These are phyloP conservation scores for Tor tambroides DNA, from an alignment of 2,113 vertebrate species.

Conservation along the genomic window DNA sequence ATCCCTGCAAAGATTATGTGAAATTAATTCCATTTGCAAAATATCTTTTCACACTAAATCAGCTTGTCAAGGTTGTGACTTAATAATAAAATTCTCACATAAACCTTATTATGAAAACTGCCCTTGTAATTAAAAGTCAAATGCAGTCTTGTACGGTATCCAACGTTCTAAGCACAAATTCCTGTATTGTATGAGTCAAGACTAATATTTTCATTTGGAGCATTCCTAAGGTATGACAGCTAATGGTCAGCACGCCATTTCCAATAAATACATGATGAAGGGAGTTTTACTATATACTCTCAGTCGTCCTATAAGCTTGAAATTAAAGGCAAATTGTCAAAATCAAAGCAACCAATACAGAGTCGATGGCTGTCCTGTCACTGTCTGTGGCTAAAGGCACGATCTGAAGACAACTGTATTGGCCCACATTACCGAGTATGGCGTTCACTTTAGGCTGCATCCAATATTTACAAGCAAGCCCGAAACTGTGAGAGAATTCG, in stretches of 20 bases:
- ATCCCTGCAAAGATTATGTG: slow-evolving; percentile 58
- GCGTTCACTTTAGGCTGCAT: slow-evolving; percentile 62
- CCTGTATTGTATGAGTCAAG: slow-evolving; percentile 3
- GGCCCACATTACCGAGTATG: slow-evolving; percentile 67
- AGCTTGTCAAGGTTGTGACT: slow-evolving; percentile 54
- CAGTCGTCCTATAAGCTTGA: slow-evolving; percentile 2
- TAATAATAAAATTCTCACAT: slow-evolving; percentile 56
- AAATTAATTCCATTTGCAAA: slow-evolving; percentile 67
- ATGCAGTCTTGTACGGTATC: slow-evolving; percentile 16
- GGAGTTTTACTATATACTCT: slow-evolving; percentile 10
- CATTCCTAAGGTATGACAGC: slow-evolving; percentile 52
- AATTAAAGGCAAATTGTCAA: neutral
- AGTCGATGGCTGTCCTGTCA: neutral
- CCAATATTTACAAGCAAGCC: slow-evolving; percentile 94
- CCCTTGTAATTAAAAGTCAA: slow-evolving; percentile 37
- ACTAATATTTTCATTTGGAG: slow-evolving; percentile 53
- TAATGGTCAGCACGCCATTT: slow-evolving; percentile 44
- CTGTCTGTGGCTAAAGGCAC: slow-evolving; percentile 32
- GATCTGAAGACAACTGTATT: slow-evolving; percentile 77
- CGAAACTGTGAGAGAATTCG: slow-evolving; percentile 94
- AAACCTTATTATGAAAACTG: slow-evolving; percentile 46
- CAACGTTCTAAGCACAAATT: slow-evolving; percentile 25
- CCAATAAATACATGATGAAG: slow-evolving; percentile 43
- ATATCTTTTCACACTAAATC: slow-evolving; percentile 57
- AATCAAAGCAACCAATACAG: neutral